Evolutionary conservation across 2,113 vertebrate genomes (phyloP).

Genomic region (Steatornis caripensis): DNA sequence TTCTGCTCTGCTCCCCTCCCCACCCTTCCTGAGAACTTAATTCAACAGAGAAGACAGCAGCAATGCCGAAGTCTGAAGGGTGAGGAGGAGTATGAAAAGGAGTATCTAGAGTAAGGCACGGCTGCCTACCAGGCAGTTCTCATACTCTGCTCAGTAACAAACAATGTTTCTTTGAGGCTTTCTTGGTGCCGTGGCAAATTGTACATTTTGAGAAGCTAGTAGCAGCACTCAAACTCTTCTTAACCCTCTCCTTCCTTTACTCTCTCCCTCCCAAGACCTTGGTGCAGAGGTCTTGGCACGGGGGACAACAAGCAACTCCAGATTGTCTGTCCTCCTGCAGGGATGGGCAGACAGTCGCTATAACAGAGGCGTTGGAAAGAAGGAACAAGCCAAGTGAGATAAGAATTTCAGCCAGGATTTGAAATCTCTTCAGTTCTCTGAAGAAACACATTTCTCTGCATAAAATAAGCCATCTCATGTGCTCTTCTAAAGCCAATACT

Average conservation of each 20-base stretch:
- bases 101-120: not conserved
- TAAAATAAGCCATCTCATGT: not conserved
- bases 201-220: not conserved
- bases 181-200: not conserved
- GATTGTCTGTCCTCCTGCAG: not conserved
- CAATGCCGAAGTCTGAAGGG: not conserved
- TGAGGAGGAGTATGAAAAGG: not conserved
- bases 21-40: not conserved
- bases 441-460: not conserved
- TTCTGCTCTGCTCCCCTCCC: not conserved
- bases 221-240: not conserved
- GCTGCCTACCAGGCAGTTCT: not conserved
- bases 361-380: not conserved
- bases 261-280: not conserved
- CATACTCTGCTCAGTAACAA: not conserved
- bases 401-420: not conserved
- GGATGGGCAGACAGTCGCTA: not conserved
- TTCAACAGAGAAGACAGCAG: not conserved
- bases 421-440: not conserved
- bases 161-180: not conserved
- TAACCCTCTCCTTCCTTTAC: not conserved
- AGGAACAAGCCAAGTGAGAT: not conserved
- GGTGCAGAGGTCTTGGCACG: not conserved
- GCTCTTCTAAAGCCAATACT: not conserved
- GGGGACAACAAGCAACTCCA: not conserved